Conservation (phyloP, 1,140 invertebrate genomes). For the Saccostrea echinata region DNA sequence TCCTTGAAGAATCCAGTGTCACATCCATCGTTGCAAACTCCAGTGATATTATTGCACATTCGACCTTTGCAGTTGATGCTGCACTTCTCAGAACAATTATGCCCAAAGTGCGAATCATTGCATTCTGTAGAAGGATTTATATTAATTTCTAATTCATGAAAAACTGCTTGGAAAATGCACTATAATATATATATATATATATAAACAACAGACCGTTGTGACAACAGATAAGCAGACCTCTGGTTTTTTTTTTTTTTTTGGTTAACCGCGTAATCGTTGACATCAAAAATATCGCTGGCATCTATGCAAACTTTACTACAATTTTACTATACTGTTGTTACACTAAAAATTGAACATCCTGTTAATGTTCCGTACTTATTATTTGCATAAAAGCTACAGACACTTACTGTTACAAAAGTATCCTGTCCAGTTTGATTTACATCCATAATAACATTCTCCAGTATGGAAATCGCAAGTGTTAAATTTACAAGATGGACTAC, state of each 20-base stretch:
- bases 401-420: neutral
- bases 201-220: neutral
- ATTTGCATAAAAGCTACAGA: no score
- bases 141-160: neutral
- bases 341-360: no score
- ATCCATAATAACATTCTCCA: neutral
- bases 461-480: neutral
- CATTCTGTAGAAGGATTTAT: neutral
- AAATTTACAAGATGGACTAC: neutral
- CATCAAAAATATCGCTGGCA: no score
- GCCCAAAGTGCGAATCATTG: neutral
- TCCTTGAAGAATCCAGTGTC: neutral
- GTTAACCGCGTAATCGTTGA: neutral
- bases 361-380: no score
- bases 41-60: neutral
- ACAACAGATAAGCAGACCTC: neutral
- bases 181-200: neutral
- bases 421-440: neutral
- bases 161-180: neutral
- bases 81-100: neutral
- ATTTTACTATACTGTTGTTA: no score
- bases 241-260: neutral
- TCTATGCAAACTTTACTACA: no score
- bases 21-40: neutral
- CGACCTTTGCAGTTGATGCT: neutral